These are phyloP conservation scores for Hypomecis atomaria DNA, from an alignment of 2,888 invertebrate genomes.

Conservation along the genomic window DNA sequence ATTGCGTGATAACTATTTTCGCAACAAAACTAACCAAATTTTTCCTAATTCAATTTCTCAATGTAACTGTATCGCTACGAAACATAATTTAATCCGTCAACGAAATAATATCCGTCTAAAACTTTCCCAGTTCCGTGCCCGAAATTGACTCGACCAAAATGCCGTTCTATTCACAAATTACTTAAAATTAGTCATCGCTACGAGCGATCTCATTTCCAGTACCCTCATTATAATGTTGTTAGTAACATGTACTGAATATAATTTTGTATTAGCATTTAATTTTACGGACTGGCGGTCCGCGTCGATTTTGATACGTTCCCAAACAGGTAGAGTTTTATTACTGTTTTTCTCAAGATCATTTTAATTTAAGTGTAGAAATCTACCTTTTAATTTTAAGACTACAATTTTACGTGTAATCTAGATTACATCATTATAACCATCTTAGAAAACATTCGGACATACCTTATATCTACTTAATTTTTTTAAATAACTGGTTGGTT, in stretches of 20 bases:
- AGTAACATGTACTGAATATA: slow-evolving; percentile 74
- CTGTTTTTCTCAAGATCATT: slow-evolving; percentile 2
- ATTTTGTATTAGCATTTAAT: slow-evolving; percentile 83
- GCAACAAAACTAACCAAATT: neutral
- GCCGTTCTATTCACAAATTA: slow-evolving; percentile 59
- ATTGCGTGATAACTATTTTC: neutral
- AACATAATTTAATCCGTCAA: slow-evolving; percentile 19
- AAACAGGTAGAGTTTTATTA: slow-evolving; percentile 43
- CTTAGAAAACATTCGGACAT: no score
- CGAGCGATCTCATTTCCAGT: slow-evolving; percentile 74
- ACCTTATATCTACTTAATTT: no score
- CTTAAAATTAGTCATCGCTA: slow-evolving; percentile 73
- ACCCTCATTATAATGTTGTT: slow-evolving; percentile 79
- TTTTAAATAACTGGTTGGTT: no score
- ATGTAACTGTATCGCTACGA: neutral
- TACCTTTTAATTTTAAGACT: neutral
- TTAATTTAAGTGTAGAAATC: neutral
- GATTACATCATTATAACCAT: no score
- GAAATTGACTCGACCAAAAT: slow-evolving; percentile 57
- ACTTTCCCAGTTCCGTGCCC: slow-evolving; percentile 50
- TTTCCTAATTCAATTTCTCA: neutral
- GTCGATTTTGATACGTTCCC: slow-evolving; percentile 63
- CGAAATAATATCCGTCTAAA: slow-evolving; percentile 15
- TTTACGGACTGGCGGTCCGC: slow-evolving; percentile 73
- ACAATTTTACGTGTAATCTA: no score